phyloP scores from a whole-genome alignment of 2,888 invertebrate genomes.

The Lycocerus yunnanus region DNA sequence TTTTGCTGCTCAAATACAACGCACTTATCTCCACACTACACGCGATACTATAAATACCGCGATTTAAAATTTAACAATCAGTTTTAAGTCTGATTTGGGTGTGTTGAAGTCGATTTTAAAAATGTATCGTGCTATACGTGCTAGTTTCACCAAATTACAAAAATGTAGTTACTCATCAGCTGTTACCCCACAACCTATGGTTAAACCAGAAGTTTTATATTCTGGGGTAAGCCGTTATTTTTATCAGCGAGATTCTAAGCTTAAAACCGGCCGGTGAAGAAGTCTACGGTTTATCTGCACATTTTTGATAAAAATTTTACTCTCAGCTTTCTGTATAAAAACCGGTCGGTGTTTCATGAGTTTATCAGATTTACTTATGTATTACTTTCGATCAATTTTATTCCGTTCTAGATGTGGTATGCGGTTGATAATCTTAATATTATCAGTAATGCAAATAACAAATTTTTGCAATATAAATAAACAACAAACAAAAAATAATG shows the following conservation, averaged over 20 bases:
- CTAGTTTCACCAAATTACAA: slow-evolving; percentile 43
- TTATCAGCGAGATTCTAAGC: too few relatives aligned
- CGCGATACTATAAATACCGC: background rate
- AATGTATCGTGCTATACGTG: slow-evolving; percentile 38
- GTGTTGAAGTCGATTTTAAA: background rate
- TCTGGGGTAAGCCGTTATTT: slow-evolving; percentile 67
- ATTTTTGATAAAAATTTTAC: too few relatives aligned
- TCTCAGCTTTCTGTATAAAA: too few relatives aligned
- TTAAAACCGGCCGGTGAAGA: too few relatives aligned
- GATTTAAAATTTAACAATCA: background rate
- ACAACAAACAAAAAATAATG: background rate
- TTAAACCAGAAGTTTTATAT: slow-evolving; percentile 74
- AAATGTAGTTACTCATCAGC: slow-evolving; percentile 60
- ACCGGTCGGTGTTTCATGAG: too few relatives aligned
- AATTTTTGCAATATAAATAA: background rate
- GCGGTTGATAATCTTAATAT: too few relatives aligned
- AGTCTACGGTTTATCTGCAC: too few relatives aligned
- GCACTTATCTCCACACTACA: background rate
- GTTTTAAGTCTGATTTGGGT: background rate
- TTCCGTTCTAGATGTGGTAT: too few relatives aligned
- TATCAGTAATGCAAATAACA: background rate
- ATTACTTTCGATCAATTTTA: too few relatives aligned
- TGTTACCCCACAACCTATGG: slow-evolving; percentile 65
- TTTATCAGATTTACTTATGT: too few relatives aligned
- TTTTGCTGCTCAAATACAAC: background rate